phyloP scores from a whole-genome alignment of 2,888 invertebrate species.

The Chaetoderma sp. region DNA sequence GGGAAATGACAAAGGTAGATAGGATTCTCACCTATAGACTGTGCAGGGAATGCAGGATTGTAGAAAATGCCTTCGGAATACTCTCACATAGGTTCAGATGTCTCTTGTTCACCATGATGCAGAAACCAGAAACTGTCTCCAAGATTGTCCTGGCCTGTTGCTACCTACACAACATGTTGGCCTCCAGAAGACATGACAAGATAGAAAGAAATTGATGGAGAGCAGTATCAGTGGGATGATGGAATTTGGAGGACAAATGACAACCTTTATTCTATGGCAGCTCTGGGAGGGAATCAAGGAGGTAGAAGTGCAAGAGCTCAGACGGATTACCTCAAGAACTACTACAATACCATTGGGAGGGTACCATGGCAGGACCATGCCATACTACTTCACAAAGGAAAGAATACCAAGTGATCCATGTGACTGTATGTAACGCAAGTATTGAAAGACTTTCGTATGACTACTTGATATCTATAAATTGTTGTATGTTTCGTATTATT shows the following conservation, averaged over 20 bases:
- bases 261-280: not conserved
- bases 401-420: no score
- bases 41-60: not conserved
- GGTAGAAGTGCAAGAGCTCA: not conserved
- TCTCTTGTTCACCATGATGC: not conserved
- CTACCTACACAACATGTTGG: slow-evolving; percentile 10
- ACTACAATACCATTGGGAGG: not conserved
- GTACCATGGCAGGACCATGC: slow-evolving; percentile 16
- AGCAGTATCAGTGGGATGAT: no score
- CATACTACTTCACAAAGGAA: no score
- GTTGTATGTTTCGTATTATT: no score
- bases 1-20: not conserved
- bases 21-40: slow-evolving; percentile 14
- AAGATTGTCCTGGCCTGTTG: not conserved
- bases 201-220: no score
- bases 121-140: not conserved
- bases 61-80: slow-evolving; percentile 5
- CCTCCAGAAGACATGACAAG: no score
- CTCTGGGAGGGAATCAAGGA: not conserved
- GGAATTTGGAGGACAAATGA: slow-evolving; percentile 16
- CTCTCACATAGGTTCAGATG: not conserved
- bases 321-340: not conserved
- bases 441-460: no score
- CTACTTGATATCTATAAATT: no score
- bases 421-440: no score